These are phyloP conservation scores for Synergus umbraculus DNA, from an alignment of 2,888 invertebrate species.

Conservation along the genomic window DNA sequence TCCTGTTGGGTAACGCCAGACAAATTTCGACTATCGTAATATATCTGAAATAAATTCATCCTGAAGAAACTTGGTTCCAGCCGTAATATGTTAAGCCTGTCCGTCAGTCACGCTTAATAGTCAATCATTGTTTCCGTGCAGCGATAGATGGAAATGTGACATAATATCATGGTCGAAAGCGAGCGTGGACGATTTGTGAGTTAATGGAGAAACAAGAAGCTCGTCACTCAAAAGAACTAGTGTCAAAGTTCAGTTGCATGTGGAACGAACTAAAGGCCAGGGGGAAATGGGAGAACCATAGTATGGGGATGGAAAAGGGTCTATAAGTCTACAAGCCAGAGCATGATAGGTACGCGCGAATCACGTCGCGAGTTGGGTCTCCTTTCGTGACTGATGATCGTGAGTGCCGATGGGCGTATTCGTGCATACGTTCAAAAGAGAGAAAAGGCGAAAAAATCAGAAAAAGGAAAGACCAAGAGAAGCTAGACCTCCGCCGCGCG, in stretches of 20 bases:
- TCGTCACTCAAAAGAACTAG: conserved; percentile 54
- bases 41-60: not conserved
- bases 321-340: conserved; percentile 15
- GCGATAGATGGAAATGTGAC: conserved; percentile 30
- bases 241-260: conserved; percentile 70
- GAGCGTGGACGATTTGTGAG: conserved; percentile 11
- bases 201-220: conserved; percentile 35
- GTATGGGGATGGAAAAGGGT: not conserved
- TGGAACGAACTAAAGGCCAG: conserved; percentile 30
- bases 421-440: conserved; percentile 63
- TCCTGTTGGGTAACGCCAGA: too few species aligned
- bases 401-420: conserved; percentile 71
- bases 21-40: too few species aligned
- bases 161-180: conserved; percentile 28
- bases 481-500: conserved; percentile 60
- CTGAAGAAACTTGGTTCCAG: not conserved
- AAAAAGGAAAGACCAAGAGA: conserved; percentile 45
- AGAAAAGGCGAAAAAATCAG: conserved; percentile 47
- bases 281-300: conserved; percentile 40
- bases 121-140: conserved; percentile 33
- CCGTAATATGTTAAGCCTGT: conserved; percentile 6
- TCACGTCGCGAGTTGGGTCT: conserved; percentile 69
- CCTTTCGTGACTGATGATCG: conserved; percentile 71
- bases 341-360: conserved; percentile 67
- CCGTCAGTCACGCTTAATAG: conserved; percentile 31